phyloP scores from a whole-genome alignment of 2,888 invertebrate genomes.

The Diogma glabrata region DNA sequence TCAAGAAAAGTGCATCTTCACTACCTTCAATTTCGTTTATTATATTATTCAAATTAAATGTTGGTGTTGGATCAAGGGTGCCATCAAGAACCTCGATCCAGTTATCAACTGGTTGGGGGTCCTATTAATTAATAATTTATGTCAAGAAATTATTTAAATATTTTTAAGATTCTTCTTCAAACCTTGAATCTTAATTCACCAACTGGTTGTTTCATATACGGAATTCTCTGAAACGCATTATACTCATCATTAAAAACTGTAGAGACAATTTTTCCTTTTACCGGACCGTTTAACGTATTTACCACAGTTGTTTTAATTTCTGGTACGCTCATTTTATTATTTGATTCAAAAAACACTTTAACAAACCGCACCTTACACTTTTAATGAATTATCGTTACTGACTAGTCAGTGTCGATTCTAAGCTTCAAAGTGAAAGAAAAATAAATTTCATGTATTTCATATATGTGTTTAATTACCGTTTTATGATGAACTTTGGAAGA shows the following conservation, averaged over 20 bases:
- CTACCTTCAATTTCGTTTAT: neutral
- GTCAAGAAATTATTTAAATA: neutral
- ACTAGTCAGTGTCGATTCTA: too few species aligned
- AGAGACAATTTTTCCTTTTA: conserved; percentile 30
- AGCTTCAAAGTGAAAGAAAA: too few species aligned
- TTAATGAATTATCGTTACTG: too few species aligned
- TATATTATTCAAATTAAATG: neutral
- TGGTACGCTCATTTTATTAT: too few species aligned
- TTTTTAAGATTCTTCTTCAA: neutral
- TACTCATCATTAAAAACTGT: conserved; percentile 25
- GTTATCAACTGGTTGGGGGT: conserved; percentile 33
- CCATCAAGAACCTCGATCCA: conserved; percentile 38
- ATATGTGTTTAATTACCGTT: too few species aligned
- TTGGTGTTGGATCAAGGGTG: conserved; percentile 18
- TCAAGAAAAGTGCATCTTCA: conserved; percentile 33
- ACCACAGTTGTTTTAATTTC: conserved; percentile 24
- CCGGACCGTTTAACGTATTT: conserved; percentile 28
- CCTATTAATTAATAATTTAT: conserved; percentile 25
- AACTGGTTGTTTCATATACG: neutral
- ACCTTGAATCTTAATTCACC: conserved; percentile 3
- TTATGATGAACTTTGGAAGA: too few species aligned
- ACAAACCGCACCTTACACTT: too few species aligned
- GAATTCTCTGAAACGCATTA: conserved; percentile 31
- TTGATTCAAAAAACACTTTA: too few species aligned
- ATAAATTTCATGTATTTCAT: too few species aligned